Evolutionary conservation across 2,113 vertebrate species (phyloP).

Genomic region (Pandion haliaetus): DNA sequence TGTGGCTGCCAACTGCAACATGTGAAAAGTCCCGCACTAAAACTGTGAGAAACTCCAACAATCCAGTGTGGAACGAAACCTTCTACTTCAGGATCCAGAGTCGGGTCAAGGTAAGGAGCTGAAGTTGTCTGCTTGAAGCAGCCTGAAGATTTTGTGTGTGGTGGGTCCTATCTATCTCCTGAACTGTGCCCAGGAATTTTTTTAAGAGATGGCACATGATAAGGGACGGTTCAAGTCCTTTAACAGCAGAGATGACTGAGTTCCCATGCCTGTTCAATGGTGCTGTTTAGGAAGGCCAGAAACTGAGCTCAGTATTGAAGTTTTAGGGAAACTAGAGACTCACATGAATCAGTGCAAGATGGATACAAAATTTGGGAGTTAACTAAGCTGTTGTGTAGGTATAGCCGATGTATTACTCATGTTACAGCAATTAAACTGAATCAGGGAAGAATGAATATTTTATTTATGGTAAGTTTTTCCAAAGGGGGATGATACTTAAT

Average conservation of each 20-base stretch:
- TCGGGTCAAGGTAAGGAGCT: conserved; percentile 78
- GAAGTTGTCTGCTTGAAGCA: neutral
- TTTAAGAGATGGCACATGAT: neutral
- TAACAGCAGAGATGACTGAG: neutral
- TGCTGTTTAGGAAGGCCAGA: neutral
- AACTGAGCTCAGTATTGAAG: neutral
- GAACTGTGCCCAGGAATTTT: neutral
- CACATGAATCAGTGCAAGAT: neutral
- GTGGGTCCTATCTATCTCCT: neutral
- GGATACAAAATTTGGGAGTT: neutral
- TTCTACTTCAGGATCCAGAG: conserved; percentile 82
- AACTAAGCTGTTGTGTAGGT: neutral
- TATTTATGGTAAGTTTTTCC: neutral
- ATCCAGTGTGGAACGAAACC: conserved; percentile 84
- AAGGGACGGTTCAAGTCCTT: neutral
- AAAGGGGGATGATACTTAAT: neutral
- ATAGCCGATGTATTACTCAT: neutral
- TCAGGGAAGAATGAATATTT: neutral
- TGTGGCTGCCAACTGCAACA: conserved; percentile 79
- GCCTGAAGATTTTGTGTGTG: neutral
- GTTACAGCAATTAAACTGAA: neutral
- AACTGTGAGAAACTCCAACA: conserved; percentile 74
- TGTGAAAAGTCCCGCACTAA: conserved; percentile 71
- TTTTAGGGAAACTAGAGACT: neutral
- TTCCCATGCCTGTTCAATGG: accelerated